Conservation (phyloP, 35 echinoderm and acorn worm genomes). For the Nesometra sesokonis region DNA sequence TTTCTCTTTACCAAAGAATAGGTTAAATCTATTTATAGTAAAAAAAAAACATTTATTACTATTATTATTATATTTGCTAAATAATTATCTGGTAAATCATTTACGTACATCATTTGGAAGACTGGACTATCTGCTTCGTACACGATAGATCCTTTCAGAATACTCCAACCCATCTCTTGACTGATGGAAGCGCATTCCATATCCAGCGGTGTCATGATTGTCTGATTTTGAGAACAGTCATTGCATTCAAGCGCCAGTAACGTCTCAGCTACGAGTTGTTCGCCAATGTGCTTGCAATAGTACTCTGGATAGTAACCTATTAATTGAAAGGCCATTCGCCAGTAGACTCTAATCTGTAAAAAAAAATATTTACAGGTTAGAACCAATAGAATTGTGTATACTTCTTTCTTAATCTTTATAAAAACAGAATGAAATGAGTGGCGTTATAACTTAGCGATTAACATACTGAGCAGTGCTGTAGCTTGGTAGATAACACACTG, state of each 20-base stretch:
- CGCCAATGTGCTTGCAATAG: background rate
- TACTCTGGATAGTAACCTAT: background rate
- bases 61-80: too few species aligned
- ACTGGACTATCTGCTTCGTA: background rate
- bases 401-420: too few species aligned
- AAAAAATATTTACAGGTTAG: background rate
- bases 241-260: background rate
- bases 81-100: background rate
- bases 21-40: too few species aligned
- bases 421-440: too few species aligned
- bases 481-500: too few species aligned
- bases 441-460: too few species aligned
- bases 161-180: background rate
- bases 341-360: background rate
- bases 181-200: background rate
- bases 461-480: too few species aligned
- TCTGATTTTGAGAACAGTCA: background rate
- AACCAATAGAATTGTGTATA: too few species aligned
- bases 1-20: too few species aligned
- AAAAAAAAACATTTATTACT: too few species aligned
- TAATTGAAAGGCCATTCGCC: background rate
- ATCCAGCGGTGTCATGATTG: background rate
- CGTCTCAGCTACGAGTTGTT: background rate
- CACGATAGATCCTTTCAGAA: background rate
- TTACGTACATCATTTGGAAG: background rate